phyloP scores from a whole-genome alignment of 2,113 vertebrate genomes.

The Tiliqua scincoides region DNA sequence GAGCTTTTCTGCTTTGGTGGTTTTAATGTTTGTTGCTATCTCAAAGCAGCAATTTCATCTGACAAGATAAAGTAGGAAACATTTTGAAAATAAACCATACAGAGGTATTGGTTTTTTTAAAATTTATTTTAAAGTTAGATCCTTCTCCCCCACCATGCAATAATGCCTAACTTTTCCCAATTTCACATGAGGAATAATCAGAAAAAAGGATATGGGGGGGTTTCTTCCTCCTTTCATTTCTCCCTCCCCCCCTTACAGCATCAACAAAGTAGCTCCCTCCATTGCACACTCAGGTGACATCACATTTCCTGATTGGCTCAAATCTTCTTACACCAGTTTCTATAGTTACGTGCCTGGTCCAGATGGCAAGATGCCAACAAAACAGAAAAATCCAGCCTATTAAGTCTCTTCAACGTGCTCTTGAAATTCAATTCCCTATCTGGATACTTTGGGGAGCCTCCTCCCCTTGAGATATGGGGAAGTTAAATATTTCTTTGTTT shows the following conservation, averaged over 20 bases:
- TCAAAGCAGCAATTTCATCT: no score
- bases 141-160: neutral
- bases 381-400: constrained; percentile 14
- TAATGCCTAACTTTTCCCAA: neutral
- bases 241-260: neutral
- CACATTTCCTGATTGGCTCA: constrained; percentile 41
- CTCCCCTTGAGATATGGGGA: neutral
- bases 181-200: neutral
- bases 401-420: neutral
- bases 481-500: no score
- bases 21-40: no score
- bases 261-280: neutral
- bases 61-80: no score
- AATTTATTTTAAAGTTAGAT: no score
- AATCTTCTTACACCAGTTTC: constrained; percentile 48
- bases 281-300: neutral
- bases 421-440: constrained; percentile 5
- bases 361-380: constrained; percentile 56
- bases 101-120: no score
- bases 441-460: neutral
- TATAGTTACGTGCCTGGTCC: constrained; percentile 61
- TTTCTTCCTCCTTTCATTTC: neutral
- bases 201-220: neutral
- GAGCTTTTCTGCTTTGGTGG: neutral
- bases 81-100: no score